A percentile compares a stretch with the other conserved stretches of the same genome.
Evolutionary conservation across 2,113 vertebrate species (phyloP).

Genomic region (Accipiter virgatus): DNA sequence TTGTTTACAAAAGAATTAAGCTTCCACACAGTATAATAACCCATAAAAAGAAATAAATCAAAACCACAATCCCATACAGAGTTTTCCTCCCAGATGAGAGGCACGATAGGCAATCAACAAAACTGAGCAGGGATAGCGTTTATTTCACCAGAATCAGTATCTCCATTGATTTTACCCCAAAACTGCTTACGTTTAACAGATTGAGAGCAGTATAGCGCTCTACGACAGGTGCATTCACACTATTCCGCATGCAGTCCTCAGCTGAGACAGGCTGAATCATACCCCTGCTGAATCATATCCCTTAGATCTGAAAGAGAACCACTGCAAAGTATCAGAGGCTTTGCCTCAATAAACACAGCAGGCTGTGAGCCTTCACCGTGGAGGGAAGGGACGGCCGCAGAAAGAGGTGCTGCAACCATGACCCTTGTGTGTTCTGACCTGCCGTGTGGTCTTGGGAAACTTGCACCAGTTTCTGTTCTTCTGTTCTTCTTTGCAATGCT

Average conservation of each 20-base stretch:
- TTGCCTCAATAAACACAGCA: too few relatives aligned
- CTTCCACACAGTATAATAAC: neutral
- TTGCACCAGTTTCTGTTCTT: neutral
- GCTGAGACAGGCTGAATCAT: neutral
- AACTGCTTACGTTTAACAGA: neutral
- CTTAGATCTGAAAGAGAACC: rapidly evolving
- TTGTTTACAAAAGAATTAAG: neutral
- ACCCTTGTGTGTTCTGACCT: rapidly evolving
- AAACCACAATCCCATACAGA: neutral
- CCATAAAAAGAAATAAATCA: neutral
- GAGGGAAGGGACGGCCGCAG: rapidly evolving
- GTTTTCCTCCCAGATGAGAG: neutral
- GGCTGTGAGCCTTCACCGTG: neutral
- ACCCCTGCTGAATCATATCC: neutral
- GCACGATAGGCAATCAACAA: neutral
- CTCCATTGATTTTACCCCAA: neutral
- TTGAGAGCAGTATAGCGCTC: neutral
- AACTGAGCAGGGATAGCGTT: neutral
- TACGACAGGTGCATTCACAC: neutral
- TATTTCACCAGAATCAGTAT: neutral
- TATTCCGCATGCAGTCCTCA: neutral
- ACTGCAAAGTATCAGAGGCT: neutral
- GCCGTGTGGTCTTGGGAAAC: rapidly evolving
- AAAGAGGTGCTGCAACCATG: neutral
- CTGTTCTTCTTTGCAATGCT: neutral